Evolutionary conservation across 2,888 invertebrate species (phyloP), one percentile per base, ranked within the genome.

Genomic region (Macrophya annulata): DNA sequence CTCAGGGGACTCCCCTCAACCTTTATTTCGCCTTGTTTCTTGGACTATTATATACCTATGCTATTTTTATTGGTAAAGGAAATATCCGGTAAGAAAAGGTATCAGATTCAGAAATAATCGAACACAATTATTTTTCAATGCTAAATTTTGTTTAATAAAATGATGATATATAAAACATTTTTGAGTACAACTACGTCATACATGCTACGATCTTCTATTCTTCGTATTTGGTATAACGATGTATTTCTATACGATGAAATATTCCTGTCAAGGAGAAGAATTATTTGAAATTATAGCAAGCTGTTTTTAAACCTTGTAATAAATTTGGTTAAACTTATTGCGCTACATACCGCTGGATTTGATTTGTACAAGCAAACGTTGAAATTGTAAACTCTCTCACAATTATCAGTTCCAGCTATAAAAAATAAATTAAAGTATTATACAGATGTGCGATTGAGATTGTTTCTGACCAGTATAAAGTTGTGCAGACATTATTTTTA

Each of bases 341-440:
- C 31, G 8, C 0, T 77, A 85, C 87, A 86, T 88, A 93, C 93
- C 87, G 88, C 87, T 1, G 92, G 92, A 88, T 90, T 90, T 1
- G 87, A 85, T 4, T 89, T 84, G 85, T 88, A 91, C 86, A 91
- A 87, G 87, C 93, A 93, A 45, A 89, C 89, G 82, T 90, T 89
- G 40, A 93, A 86, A 37, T 91, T 90, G 62, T 86, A 89, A 0
- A 91, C 87, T 31, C 87, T 85, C 0, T 91, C 90, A 83, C 93
- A 93, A 15, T 88, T 85, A 79, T 93, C 90, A 0, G 83, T 79
- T 25, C 90, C 90, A 77, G 87, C 93, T 93, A 84, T 55, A 89
- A 88, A 76, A 55, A 76, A 65, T 37, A 37, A 68, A 37, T 79
- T n/a, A 84, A 37, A 4, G 15, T 17, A 15, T 79, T 72, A 2